These are phyloP conservation scores for Gadopsis bispinosus DNA, from an alignment of 2,797 vertebrate genomes.

Conservation along the genomic window DNA sequence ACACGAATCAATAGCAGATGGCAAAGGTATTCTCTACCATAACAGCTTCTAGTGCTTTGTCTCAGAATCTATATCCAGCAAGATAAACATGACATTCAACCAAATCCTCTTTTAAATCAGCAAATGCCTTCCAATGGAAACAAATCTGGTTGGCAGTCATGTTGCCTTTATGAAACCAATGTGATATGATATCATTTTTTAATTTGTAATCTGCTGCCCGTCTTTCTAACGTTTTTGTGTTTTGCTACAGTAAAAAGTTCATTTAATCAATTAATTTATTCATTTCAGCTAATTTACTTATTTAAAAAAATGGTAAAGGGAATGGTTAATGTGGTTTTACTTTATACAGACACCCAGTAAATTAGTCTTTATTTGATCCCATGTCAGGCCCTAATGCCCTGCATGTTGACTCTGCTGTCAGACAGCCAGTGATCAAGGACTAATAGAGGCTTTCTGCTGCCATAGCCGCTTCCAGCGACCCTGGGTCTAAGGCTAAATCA, in stretches of 20 bases:
- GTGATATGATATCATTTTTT: slow-evolving; percentile 1
- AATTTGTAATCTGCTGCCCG: neutral
- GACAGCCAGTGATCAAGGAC: slow-evolving; percentile 80
- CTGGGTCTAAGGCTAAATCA: slow-evolving; percentile 67
- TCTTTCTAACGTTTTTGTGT: neutral
- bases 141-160: slow-evolving; percentile 23
- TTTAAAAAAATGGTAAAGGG: slow-evolving; percentile 38
- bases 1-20: slow-evolving; percentile 60
- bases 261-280: slow-evolving; percentile 11
- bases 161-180: slow-evolving; percentile 34
- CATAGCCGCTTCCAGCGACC: slow-evolving; percentile 72
- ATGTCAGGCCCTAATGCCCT: slow-evolving; percentile 76
- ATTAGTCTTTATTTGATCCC: slow-evolving; percentile 81
- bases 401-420: slow-evolving; percentile 81
- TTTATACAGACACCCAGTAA: slow-evolving; percentile 73
- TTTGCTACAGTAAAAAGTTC: slow-evolving; percentile 2
- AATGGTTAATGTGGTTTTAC: slow-evolving; percentile 71
- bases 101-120: slow-evolving; percentile 41
- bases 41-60: slow-evolving; percentile 39
- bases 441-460: slow-evolving; percentile 80
- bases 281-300: slow-evolving; percentile 50
- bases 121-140: slow-evolving; percentile 13
- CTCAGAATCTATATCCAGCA: slow-evolving; percentile 25
- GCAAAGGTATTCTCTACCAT: slow-evolving; percentile 50
- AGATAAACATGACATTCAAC: slow-evolving; percentile 54